Evolutionary conservation across 1,140 invertebrate species (phyloP), one percentile per base, ranked within the genome.

Genomic region (Globodera ellingtonae): DNA sequence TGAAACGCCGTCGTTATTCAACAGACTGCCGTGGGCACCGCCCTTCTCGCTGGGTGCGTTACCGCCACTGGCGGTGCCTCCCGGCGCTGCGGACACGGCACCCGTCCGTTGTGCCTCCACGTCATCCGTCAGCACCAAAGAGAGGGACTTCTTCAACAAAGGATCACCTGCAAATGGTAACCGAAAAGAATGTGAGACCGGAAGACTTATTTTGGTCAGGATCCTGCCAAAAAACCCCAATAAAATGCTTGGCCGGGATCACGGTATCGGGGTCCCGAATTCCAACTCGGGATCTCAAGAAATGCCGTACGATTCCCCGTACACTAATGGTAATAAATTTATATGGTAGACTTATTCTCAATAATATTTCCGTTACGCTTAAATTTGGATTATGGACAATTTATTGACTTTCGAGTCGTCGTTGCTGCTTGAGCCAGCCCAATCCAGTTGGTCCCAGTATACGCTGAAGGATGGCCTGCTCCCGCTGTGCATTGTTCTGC

Each of bases 401-500:
- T 18, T n/a, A 84, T n/a, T 84, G 50, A 77, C 82, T 81, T 18
- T 72, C 62, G 18, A 66, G 56, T 59, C 56, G 56, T 59, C 6
- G 56, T 18, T 47, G 67, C 24, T 70, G 65, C 24, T 81, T 78
- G 10, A 85, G 79, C 86, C 86, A 87, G 48, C 73, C 80, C 6
- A 87, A 72, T 21, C 84, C 86, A 46, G 80, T 79, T 18, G 86
- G 86, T 21, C 86, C 86, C 18, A 87, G 79, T 75, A 87, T 87
- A 52, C 82, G 78, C 59, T 86, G 69, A 0, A 87, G 56, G 50
- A 87, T 79, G 3, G 86, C 86, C 73, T 88, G 82, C 72, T 87
- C 82, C 65, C 80, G 78, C 50, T 81, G 65, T 9, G 76, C 80
- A 75, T 82, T 86, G 50, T 48, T 86, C 73, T 18, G 83, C 72